phyloP scores from a whole-genome alignment of 2,113 vertebrate genomes.

The Pluvianellus socialis region DNA sequence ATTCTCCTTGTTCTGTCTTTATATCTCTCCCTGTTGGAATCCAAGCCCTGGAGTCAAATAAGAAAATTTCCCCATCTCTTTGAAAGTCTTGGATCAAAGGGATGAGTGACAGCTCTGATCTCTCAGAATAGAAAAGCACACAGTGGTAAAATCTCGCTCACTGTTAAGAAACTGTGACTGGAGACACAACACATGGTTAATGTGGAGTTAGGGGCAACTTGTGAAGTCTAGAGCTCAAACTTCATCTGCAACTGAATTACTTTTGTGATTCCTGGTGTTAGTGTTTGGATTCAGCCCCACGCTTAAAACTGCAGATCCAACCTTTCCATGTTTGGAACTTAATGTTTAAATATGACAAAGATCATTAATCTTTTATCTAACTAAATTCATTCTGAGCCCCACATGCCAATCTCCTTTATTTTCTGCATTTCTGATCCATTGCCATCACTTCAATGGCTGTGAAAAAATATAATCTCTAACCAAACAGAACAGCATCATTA shows the following conservation, averaged over 20 bases:
- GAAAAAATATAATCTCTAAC: background rate
- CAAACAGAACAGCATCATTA: background rate
- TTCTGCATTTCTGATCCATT: background rate
- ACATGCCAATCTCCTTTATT: background rate
- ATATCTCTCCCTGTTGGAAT: constrained; percentile 3
- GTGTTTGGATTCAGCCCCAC: background rate
- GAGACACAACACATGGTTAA: background rate
- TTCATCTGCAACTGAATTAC: background rate
- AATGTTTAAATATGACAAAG: background rate
- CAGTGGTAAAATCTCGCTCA: background rate
- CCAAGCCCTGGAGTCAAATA: constrained; percentile 35
- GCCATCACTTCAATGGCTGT: background rate
- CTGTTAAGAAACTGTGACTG: background rate
- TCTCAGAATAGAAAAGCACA: background rate
- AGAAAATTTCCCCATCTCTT: constrained; percentile 19
- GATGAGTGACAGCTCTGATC: constrained; percentile 4
- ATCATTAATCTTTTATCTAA: background rate
- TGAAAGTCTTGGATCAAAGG: constrained; percentile 49
- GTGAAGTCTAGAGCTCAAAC: background rate
- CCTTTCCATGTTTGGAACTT: background rate
- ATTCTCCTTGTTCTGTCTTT: constrained; percentile 18
- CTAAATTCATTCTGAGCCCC: background rate
- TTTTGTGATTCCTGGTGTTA: background rate
- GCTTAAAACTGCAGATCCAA: background rate
- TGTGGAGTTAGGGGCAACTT: background rate